A percentile compares a stretch with the other conserved stretches of the same genome.
Conservation (phyloP, 2,113 vertebrate genomes). For the Tetraodon nigroviridis region DNA sequence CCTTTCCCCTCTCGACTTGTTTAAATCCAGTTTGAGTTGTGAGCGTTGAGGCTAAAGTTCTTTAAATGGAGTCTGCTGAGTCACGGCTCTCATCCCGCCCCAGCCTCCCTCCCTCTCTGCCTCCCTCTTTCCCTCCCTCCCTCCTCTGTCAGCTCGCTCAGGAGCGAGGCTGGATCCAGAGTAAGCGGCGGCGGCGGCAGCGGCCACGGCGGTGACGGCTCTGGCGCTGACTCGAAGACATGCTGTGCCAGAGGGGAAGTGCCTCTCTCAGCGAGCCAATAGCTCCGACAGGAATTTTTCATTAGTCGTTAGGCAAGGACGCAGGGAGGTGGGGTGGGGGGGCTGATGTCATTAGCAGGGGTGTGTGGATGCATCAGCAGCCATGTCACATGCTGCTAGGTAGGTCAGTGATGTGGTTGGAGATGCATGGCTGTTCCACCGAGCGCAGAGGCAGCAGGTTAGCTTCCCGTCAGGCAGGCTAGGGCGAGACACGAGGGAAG, state of each 20-base stretch:
- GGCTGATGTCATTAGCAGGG: slow-evolving; percentile 95
- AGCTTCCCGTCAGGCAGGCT: slow-evolving; percentile 57
- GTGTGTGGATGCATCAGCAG: slow-evolving; percentile 91
- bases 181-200: slow-evolving; percentile 39
- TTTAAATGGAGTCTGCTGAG: slow-evolving; percentile 56
- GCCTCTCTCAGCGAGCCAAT: slow-evolving; percentile 59
- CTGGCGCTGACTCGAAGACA: slow-evolving; percentile 37
- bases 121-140: slow-evolving; percentile 14
- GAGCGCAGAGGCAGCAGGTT: slow-evolving; percentile 70
- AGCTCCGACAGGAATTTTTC: slow-evolving; percentile 70
- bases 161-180: slow-evolving; percentile 47
- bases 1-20: neutral
- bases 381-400: slow-evolving; percentile 94
- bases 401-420: slow-evolving; percentile 91
- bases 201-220: slow-evolving; percentile 16
- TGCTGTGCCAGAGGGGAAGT: slow-evolving; percentile 41
- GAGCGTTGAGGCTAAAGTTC: slow-evolving; percentile 4
- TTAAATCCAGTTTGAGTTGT: neutral
- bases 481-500: slow-evolving; percentile 25
- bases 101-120: slow-evolving; percentile 26
- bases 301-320: slow-evolving; percentile 68
- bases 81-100: slow-evolving; percentile 55
- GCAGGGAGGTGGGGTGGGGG: slow-evolving; percentile 64
- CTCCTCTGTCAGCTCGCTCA: slow-evolving; percentile 45
- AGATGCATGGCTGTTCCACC: slow-evolving; percentile 82